Evolutionary conservation across 2,797 vertebrate species (phyloP).

Genomic region (Manis crassicaudata): DNA sequence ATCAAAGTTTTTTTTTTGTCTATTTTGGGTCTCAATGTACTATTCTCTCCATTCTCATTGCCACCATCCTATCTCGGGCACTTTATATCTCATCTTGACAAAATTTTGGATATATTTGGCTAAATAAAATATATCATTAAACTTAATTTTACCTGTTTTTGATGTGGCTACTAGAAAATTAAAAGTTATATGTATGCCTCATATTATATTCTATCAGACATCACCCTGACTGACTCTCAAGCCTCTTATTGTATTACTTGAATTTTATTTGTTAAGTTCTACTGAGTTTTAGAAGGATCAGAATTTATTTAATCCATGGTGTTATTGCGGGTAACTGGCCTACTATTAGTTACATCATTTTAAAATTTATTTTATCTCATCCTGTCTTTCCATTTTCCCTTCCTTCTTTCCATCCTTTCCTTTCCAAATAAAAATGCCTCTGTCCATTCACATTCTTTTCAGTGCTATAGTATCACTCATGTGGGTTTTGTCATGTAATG

Average conservation of each 20-base stretch:
- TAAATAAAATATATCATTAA: not conserved
- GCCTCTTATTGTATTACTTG: not conserved
- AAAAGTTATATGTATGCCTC: not conserved
- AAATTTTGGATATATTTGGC: not conserved
- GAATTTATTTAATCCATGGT: not conserved
- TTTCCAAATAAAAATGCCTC: not conserved
- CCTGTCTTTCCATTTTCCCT: not conserved
- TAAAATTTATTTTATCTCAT: not conserved
- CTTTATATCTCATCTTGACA: not conserved
- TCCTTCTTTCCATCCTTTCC: not conserved
- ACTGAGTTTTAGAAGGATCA: not conserved
- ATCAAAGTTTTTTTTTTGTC: not conserved
- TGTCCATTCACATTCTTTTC: not conserved
- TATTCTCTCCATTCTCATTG: not conserved
- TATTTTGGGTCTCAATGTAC: not conserved
- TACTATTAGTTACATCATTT: constrained; percentile 5
- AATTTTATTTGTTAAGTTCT: constrained; percentile 7
- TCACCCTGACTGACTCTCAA: not conserved
- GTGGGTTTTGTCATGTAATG: not conserved
- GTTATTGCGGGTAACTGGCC: not conserved
- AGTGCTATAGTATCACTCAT: not conserved
- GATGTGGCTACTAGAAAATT: not conserved
- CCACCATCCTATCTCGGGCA: not conserved
- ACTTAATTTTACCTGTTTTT: not conserved
- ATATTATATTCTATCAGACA: not conserved